These are phyloP conservation scores for Cnemophilus loriae DNA, from an alignment of 2,113 vertebrate genomes.

Conservation along the genomic window DNA sequence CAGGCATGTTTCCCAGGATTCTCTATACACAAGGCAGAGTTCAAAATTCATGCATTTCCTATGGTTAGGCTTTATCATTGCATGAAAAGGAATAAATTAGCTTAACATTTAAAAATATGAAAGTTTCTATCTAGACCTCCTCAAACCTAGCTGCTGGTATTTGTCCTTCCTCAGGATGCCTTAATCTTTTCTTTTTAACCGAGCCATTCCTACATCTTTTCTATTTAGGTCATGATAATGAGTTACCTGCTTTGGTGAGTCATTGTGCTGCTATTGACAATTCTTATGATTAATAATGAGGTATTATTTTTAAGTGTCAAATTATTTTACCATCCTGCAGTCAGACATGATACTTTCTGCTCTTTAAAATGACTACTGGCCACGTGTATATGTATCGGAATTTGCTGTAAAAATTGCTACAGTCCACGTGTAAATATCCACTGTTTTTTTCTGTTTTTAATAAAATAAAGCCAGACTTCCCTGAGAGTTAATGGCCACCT, in stretches of 20 bases:
- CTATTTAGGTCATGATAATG: conserved; percentile 35
- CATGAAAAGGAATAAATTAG: neutral
- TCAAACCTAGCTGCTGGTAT: neutral
- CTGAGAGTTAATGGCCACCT: neutral
- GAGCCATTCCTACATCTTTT: neutral
- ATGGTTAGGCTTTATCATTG: neutral
- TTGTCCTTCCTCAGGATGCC: neutral
- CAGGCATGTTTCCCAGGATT: neutral
- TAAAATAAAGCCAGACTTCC: neutral
- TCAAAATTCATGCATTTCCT: neutral
- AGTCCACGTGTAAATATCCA: neutral
- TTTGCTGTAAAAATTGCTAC: neutral
- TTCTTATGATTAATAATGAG: neutral
- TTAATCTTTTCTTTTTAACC: neutral
- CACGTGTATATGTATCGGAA: neutral
- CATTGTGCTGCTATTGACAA: conserved; percentile 17
- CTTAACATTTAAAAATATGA: neutral
- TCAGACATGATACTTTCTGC: neutral
- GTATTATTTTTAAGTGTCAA: conserved; percentile 4
- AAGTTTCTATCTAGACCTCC: neutral
- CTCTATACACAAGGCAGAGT: neutral
- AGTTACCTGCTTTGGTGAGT: conserved; percentile 26
- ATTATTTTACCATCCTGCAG: neutral
- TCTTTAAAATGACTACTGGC: neutral
- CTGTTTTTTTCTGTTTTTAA: neutral